A percentile compares a stretch with the other conserved stretches of the same genome.
phyloP scores from a whole-genome alignment of 1,140 invertebrate genomes.

The Portunus trituberculatus region DNA sequence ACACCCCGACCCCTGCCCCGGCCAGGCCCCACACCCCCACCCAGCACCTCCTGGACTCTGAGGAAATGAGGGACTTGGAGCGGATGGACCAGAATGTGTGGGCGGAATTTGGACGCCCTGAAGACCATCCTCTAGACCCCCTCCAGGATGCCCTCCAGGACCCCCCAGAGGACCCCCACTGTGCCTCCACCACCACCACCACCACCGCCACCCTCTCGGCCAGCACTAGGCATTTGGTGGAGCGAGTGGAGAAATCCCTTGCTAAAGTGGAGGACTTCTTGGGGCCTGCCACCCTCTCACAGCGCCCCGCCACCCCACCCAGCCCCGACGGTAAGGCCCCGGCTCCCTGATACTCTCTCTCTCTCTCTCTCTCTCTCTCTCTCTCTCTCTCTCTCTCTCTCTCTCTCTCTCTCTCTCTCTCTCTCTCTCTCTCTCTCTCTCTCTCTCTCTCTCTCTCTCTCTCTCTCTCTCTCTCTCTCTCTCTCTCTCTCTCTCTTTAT shows the following conservation, averaged over 20 bases:
- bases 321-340: background rate
- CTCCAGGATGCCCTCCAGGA: background rate
- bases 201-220: constrained; percentile 24
- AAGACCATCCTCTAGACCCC: background rate
- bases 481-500: background rate
- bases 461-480: background rate
- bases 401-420: background rate
- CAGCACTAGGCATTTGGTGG: constrained; percentile 41
- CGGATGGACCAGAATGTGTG: constrained; percentile 62
- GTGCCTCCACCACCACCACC: constrained; percentile 10
- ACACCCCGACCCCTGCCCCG: background rate
- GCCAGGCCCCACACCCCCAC: background rate
- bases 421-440: background rate
- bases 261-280: constrained; percentile 9
- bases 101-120: constrained; percentile 62
- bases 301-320: background rate
- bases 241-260: constrained; percentile 24
- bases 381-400: background rate
- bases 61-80: constrained; percentile 67
- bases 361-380: background rate
- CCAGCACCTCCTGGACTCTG: constrained; percentile 56
- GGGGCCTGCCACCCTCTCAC: background rate
- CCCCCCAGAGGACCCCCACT: constrained; percentile 25
- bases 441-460: background rate
- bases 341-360: background rate